Percentiles rank a stretch among this genome's conserved stretches.
Conservation (phyloP, 2,888 invertebrate species). For the Hydriomena furcata region DNA sequence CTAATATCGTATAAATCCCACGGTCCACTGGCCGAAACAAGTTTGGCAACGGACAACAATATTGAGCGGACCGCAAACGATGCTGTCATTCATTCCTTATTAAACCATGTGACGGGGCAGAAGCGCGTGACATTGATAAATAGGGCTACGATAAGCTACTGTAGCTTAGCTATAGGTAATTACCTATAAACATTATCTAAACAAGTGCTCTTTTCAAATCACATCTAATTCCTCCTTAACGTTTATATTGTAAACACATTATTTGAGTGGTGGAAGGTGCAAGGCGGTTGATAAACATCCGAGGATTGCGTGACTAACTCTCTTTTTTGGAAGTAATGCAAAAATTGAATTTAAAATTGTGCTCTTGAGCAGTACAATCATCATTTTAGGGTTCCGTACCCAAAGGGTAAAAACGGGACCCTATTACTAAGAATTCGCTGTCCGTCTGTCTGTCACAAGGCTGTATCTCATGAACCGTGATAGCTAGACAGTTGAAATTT, state of each 20-base stretch:
- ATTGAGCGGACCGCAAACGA: conserved; percentile 30
- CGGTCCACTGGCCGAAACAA: conserved; percentile 58
- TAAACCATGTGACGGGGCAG: conserved; percentile 24
- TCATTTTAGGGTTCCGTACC: no score
- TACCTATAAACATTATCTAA: conserved; percentile 11
- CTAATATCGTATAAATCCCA: conserved; percentile 64
- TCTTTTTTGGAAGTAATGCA: conserved; percentile 3
- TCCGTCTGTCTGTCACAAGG: no score
- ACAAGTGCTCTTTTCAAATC: conserved; percentile 9
- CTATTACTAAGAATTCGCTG: no score
- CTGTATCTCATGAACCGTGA: no score
- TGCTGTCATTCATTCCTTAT: conserved; percentile 37
- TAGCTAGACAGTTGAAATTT: no score
- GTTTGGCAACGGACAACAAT: conserved; percentile 53
- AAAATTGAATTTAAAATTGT: no score
- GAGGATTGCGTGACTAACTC: conserved; percentile 13
- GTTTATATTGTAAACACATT: neutral
- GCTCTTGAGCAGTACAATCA: no score
- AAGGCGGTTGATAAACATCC: conserved; percentile 19
- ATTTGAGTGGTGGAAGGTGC: conserved; percentile 15
- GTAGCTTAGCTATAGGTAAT: conserved; percentile 4
- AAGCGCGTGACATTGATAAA: conserved; percentile 24
- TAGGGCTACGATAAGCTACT: conserved; percentile 13
- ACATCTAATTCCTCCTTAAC: conserved; percentile 13
- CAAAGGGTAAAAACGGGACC: no score